Percentiles rank a stretch among this genome's conserved stretches.
Conservation (phyloP, 2,888 invertebrate genomes). For the Papilio elwesi region DNA sequence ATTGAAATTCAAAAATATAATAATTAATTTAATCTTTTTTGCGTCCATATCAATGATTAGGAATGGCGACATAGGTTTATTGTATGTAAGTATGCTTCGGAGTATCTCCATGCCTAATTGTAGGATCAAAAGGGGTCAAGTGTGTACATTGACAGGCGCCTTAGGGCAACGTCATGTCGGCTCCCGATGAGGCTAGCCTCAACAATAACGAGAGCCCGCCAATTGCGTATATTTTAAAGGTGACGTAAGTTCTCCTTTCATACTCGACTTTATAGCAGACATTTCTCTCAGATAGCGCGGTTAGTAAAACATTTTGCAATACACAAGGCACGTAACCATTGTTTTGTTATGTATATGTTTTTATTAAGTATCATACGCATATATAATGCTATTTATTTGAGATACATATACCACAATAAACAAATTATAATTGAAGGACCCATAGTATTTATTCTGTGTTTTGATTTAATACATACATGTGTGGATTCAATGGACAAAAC, state of each 20-base stretch:
- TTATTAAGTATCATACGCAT: not conserved
- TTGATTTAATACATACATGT: not conserved
- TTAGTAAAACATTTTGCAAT: conserved; percentile 11
- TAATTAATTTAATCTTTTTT: not conserved
- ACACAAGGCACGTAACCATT: not conserved
- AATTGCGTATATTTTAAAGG: conserved; percentile 46
- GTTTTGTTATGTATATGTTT: not conserved
- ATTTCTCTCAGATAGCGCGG: conserved; percentile 13
- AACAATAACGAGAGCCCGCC: conserved; percentile 48
- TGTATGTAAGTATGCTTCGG: conserved; percentile 42
- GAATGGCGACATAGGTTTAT: conserved; percentile 35
- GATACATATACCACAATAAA: not conserved
- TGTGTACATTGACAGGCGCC: conserved; percentile 82
- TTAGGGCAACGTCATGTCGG: conserved; percentile 78
- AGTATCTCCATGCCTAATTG: conserved; percentile 80
- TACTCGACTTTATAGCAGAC: conserved; percentile 2
- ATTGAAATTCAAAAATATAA: not conserved
- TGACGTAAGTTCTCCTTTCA: conserved; percentile 41
- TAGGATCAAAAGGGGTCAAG: conserved; percentile 84
- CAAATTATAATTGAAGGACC: not conserved
- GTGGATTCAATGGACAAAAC: not conserved
- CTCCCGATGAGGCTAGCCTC: conserved; percentile 46
- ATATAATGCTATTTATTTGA: not conserved
- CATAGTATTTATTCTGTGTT: not conserved
- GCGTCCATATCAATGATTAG: conserved; percentile 14